Conservation (phyloP, 2,797 vertebrate species). For the Onychomys torridus region DNA sequence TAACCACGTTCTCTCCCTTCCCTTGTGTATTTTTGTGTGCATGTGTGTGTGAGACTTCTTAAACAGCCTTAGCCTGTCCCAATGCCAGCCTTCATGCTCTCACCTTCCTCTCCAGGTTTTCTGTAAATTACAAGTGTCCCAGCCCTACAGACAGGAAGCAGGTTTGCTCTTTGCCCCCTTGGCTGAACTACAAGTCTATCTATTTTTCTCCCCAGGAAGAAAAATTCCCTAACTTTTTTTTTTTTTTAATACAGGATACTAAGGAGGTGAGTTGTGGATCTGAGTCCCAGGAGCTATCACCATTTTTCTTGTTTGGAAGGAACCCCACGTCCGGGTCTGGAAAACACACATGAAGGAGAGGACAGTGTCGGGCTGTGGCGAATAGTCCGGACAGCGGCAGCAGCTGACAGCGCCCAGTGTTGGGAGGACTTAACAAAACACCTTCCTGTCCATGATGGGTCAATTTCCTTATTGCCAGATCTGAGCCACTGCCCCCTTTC, state of each 20-base stretch:
- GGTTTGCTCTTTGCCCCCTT: rapidly evolving
- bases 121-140: background rate
- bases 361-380: background rate
- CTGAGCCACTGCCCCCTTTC: background rate
- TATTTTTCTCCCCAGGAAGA: background rate
- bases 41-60: background rate
- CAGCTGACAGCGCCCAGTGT: no score
- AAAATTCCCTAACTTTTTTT: no score
- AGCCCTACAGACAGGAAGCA: background rate
- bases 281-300: background rate
- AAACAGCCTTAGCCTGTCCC: background rate
- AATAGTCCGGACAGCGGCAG: rapidly evolving
- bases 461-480: background rate
- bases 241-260: background rate
- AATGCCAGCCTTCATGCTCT: background rate
- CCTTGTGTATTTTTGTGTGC: background rate
- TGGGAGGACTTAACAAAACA: background rate
- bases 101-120: background rate
- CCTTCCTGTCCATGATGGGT: rapidly evolving
- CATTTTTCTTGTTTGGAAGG: rapidly evolving
- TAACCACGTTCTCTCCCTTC: background rate
- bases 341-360: rapidly evolving
- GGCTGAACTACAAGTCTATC: background rate
- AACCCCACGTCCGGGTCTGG: background rate
- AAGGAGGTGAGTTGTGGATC: background rate